Base-by-base conservation (phyloP, 1,140 invertebrate species). In the Wasmannia auropunctata region DNA sequence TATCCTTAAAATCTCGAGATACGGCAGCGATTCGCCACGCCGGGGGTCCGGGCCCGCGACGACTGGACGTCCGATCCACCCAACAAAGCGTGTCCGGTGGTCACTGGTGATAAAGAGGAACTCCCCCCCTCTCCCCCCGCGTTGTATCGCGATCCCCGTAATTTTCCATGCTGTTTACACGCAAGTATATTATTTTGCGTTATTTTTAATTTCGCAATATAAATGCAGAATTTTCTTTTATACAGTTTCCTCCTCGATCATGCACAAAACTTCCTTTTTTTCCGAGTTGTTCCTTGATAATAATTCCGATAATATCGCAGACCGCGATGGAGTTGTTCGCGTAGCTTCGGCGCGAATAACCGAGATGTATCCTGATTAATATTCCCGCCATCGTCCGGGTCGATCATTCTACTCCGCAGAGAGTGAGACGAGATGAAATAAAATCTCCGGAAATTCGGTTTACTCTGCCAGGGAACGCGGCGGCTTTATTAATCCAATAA, bases 341-440 rank as follows among this genome's bases (percentile, higher is more conserved):
- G 37, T 54, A 69, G 65, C 49, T 76, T 19, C 31, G 43, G 11
- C 65, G n/a, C 65, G 75, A 89, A 87, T 87, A 72, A 89, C 70
- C 49, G 63, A 87, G 87, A 85, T 58, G 81, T 76, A 83, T 86
- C 56, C 88, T 90, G 70, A 90, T 90, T 90, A 88, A 75, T 90
- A 90, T 90, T 90, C 86, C 72, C 8, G 31, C 8, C 58, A 25
- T 22, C 46, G 83, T 58, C 14, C 70, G 43, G 46, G 40, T 85
- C 86, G 86, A 90, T 90, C 89, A 90, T 90, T 90, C 80, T 90
- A 86, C 81, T 90, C 63, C 70, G 79, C 31, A 43, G 54, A 43
- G 84, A 85, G 75, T 88, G 77, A 90, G 88, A 90, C 88, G 89
- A 86, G 90, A 90, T 67, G 80, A 87, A 90, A 90, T 90, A 72